phyloP scores from a whole-genome alignment of 2,888 invertebrate genomes.

The Sinhomidia bicolor region DNA sequence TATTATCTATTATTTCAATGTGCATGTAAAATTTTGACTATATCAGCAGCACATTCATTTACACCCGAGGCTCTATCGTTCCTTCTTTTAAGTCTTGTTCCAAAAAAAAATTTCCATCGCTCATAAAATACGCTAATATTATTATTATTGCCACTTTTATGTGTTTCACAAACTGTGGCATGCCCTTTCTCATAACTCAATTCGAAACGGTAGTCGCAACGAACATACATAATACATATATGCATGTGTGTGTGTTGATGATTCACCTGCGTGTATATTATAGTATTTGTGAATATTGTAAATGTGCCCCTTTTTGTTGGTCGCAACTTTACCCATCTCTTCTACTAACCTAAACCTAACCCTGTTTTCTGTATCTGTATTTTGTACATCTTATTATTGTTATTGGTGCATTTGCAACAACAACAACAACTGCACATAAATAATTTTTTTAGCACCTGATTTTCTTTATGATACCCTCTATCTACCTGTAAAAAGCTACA shows the following conservation, averaged over 20 bases:
- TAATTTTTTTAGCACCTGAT: slow-evolving; percentile 3
- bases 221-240: not conserved
- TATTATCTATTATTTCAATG: not conserved
- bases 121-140: slow-evolving; percentile 4
- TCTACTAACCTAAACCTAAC: too few species aligned
- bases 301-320: not conserved
- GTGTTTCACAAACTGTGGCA: not conserved
- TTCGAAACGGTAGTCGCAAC: too few species aligned
- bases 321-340: not conserved
- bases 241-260: not conserved
- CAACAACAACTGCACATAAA: not conserved
- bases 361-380: not conserved
- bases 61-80: slow-evolving; percentile 55
- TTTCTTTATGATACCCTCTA: not conserved
- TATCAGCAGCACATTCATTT: slow-evolving; percentile 40
- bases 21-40: not conserved
- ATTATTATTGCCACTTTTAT: not conserved
- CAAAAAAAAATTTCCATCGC: slow-evolving; percentile 26
- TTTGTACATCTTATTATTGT: slow-evolving; percentile 9
- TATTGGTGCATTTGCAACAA: not conserved
- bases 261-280: too few species aligned
- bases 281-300: too few species aligned
- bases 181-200: slow-evolving; percentile 22
- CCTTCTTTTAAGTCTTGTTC: not conserved
- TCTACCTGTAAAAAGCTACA: not conserved